Evolutionary conservation across 2,888 invertebrate species (phyloP).

Genomic region (Pasiphila rectangulata): DNA sequence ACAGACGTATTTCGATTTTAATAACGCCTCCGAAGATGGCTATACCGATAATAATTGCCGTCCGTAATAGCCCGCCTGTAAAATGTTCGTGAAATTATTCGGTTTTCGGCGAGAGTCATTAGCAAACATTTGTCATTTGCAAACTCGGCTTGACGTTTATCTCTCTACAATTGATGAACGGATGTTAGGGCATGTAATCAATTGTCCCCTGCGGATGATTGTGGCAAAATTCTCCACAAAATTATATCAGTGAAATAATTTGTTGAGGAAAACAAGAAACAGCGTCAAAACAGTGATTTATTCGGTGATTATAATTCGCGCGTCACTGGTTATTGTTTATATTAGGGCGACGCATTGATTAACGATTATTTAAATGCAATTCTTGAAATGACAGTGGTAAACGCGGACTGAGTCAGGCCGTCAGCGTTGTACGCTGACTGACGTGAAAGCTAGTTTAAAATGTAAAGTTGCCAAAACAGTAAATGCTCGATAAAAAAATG

Average conservation of each 20-base stretch:
- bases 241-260: conserved; percentile 47
- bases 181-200: conserved; percentile 70
- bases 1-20: conserved; percentile 45
- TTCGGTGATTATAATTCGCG: conserved; percentile 14
- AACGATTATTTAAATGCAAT: not conserved
- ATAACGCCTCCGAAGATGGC: conserved; percentile 41
- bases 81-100: conserved; percentile 62
- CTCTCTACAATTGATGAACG: conserved; percentile 73
- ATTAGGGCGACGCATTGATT: not conserved
- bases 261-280: conserved; percentile 37
- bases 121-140: conserved; percentile 76
- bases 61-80: conserved; percentile 47
- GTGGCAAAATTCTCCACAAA: conserved; percentile 50
- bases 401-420: too few relatives aligned
- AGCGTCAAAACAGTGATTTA: conserved; percentile 19
- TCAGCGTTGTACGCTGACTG: too few relatives aligned
- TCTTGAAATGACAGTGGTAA: too few relatives aligned
- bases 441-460: too few relatives aligned
- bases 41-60: conserved; percentile 42
- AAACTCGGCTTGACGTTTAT: conserved; percentile 72
- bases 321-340: not conserved
- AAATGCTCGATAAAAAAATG: too few relatives aligned
- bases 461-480: too few relatives aligned
- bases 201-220: conserved; percentile 64
- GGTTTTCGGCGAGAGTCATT: conserved; percentile 66